phyloP scores from a whole-genome alignment of 2,888 invertebrate genomes.

The Malacosoma neustria region DNA sequence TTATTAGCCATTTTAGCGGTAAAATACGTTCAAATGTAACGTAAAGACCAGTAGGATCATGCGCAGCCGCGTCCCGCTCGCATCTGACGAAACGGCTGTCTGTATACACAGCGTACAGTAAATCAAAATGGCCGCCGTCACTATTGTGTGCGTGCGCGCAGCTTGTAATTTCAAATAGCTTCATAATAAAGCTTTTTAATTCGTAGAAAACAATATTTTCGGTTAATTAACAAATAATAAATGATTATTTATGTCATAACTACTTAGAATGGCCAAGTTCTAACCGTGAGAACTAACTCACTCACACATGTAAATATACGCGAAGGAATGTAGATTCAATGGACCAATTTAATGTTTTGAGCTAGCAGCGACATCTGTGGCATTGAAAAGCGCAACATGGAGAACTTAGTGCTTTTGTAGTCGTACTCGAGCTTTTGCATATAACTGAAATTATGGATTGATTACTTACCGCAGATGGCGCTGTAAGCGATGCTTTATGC shows the following conservation, averaged over 20 bases:
- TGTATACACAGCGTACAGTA: slow-evolving; percentile 70
- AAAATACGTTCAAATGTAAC: slow-evolving; percentile 59
- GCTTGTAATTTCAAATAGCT: slow-evolving; percentile 32
- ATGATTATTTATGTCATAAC: slow-evolving; percentile 41
- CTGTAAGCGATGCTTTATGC: slow-evolving; percentile 11
- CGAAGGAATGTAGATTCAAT: slow-evolving; percentile 74
- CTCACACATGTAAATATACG: slow-evolving; percentile 62
- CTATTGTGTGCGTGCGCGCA: slow-evolving; percentile 59
- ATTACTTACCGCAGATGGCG: slow-evolving; percentile 50
- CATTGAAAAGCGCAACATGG: slow-evolving; percentile 37
- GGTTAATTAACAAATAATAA: slow-evolving; percentile 14
- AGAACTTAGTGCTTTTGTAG: slow-evolving; percentile 59
- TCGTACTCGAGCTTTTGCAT: too few relatives aligned
- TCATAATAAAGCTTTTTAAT: slow-evolving; percentile 19
- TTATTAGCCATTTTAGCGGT: slow-evolving; percentile 69
- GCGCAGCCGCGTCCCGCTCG: slow-evolving; percentile 73
- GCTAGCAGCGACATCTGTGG: slow-evolving; percentile 33
- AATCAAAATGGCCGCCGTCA: slow-evolving; percentile 70
- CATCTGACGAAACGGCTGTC: slow-evolving; percentile 70
- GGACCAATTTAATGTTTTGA: slow-evolving; percentile 52
- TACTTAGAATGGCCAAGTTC: slow-evolving; percentile 17
- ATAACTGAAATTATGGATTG: slow-evolving; percentile 40
- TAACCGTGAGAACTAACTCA: slow-evolving; percentile 55
- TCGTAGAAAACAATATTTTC: slow-evolving; percentile 13
- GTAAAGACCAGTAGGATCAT: slow-evolving; percentile 57